Evolutionary conservation across 1,140 invertebrate species (phyloP), one percentile per base, ranked within the genome.

Genomic region (Trichonephila clavipes): DNA sequence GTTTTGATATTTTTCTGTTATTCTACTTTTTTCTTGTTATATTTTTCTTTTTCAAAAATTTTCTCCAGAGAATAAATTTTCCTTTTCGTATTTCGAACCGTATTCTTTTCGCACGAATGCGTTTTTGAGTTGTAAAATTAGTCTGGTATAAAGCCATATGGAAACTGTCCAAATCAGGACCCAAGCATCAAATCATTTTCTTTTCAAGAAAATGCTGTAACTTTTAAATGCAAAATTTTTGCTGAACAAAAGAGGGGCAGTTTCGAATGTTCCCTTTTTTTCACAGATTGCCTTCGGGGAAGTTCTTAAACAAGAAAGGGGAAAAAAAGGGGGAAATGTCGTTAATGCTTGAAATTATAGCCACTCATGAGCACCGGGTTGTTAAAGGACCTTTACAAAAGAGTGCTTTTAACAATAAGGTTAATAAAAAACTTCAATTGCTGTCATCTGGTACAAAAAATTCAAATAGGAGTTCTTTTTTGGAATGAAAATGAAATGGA

Each of bases 91-190:
- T 66, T 40, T 59, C 88, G 10, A 89, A 72, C 66, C 88, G 66
- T 72, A 72, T 89, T 82, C 72, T 62, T 82, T 85, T 51, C 82
- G 62, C 77, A 44, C 24, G 61, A 40, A 44, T 85, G 81, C n/a
- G 51, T 85, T 92, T 92, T 89, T 66, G 40, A 83, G 81, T 28
- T 66, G 90, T 92, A 92, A 92, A 92, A 92, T 92, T 92, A 85
- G 90, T 83, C 81, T 85, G 61, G 90, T 92, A 92, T 92, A 92
- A 92, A 92, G 81, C 77, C 90, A 85, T 92, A 92, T 92, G 90
- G 90, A 92, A 92, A n/a, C 34, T 66, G 77, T 83, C 90, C 90
- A 92, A 85, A 66, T 92, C 77, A 92, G 40, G 24, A 21, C 51
- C 21, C 59, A 34, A 40, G 19, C 61, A 40, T 88, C 34, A 61